Conservation (phyloP, 1,140 invertebrate genomes). For the Cydia splendana region DNA sequence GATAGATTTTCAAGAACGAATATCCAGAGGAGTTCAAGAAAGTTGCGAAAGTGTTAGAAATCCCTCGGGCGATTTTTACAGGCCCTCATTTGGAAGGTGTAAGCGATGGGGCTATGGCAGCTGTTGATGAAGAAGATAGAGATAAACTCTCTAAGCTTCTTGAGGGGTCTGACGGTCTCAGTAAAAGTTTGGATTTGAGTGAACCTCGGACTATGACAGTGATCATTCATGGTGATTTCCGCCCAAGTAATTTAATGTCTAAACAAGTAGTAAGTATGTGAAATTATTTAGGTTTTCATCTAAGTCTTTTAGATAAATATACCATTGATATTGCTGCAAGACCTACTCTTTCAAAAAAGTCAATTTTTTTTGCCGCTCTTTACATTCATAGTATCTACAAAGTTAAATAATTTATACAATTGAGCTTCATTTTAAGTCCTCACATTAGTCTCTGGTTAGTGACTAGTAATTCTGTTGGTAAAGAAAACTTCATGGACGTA, state of each 20-base stretch:
- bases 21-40: constrained; percentile 54
- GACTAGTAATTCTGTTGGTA: too few species aligned
- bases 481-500: neutral
- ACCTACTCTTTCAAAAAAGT: too few species aligned
- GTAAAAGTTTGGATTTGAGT: neutral
- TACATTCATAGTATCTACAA: too few species aligned
- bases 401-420: too few species aligned
- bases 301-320: neutral
- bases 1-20: constrained; percentile 46
- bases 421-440: too few species aligned
- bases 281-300: neutral
- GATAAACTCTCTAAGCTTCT: neutral
- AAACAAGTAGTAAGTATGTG: neutral
- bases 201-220: neutral
- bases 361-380: too few species aligned
- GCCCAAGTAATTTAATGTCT: neutral
- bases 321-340: neutral
- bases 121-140: neutral
- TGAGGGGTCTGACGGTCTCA: neutral
- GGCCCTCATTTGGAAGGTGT: constrained; percentile 25
- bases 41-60: constrained; percentile 36
- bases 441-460: too few species aligned
- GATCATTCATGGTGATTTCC: neutral
- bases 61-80: too few species aligned
- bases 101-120: neutral